Conservation (phyloP, 2,113 vertebrate species). For the Turnix velox region DNA sequence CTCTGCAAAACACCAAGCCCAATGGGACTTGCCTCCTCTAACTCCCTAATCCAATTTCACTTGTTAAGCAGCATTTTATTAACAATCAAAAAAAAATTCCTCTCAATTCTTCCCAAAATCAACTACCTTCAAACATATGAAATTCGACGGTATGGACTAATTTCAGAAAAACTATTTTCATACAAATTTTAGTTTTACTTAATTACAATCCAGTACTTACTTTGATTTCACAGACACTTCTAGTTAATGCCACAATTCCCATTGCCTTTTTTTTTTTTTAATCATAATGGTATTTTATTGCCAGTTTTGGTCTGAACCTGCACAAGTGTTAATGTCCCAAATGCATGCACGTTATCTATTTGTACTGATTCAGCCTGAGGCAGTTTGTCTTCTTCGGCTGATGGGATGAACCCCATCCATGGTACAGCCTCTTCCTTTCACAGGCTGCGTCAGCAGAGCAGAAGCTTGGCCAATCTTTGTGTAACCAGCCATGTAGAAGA, state of each 20-base stretch:
- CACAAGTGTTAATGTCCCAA: rapidly evolving
- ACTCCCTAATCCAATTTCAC: background rate
- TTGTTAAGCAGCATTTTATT: background rate
- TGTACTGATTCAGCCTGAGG: background rate
- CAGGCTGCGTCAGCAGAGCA: background rate
- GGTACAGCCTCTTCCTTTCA: background rate
- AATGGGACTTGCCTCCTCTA: background rate
- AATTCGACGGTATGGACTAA: background rate
- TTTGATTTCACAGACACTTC: background rate
- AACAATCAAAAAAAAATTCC: background rate
- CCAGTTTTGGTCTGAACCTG: background rate
- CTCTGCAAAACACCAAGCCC: background rate
- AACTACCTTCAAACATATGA: background rate
- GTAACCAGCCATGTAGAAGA: rapidly evolving
- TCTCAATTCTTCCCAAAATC: background rate
- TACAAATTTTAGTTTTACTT: background rate
- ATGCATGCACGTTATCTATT: rapidly evolving
- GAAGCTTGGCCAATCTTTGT: rapidly evolving
- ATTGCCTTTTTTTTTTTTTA: background rate
- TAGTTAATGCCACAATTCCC: background rate
- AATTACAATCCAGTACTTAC: background rate
- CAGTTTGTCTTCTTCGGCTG: background rate
- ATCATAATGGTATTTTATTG: background rate
- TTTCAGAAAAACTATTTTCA: background rate
- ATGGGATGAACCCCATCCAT: background rate